Conservation (phyloP, 2,113 vertebrate species). For the Steatornis caripensis region DNA sequence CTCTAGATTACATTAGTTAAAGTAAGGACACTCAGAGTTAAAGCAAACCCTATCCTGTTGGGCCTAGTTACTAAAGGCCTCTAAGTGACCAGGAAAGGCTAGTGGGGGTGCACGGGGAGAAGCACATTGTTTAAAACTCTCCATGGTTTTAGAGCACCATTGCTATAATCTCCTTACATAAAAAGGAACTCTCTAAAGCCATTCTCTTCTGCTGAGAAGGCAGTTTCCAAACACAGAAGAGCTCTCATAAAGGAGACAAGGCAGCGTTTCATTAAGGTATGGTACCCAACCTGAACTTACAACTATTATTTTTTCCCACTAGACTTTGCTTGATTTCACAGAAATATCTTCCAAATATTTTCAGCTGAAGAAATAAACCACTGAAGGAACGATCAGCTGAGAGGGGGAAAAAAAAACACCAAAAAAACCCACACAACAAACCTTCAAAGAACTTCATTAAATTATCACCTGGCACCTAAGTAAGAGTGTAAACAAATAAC, state of each 20-base stretch:
- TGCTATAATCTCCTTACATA: background rate
- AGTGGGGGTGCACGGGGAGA: accelerated
- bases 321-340: background rate
- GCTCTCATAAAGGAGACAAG: background rate
- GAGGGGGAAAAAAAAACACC: background rate
- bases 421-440: background rate
- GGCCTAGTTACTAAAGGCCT: background rate
- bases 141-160: background rate
- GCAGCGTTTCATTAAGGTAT: background rate
- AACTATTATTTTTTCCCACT: background rate
- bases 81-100: background rate
- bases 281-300: background rate
- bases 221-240: background rate
- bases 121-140: background rate
- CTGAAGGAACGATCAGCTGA: background rate
- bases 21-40: background rate
- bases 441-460: background rate
- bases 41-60: background rate
- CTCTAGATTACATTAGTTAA: background rate
- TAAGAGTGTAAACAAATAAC: background rate
- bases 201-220: background rate
- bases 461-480: background rate
- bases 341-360: background rate
- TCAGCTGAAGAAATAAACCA: background rate
- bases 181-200: background rate